Base-by-base conservation (phyloP, 1,140 invertebrate species). In the Hypothenemus hampei region DNA sequence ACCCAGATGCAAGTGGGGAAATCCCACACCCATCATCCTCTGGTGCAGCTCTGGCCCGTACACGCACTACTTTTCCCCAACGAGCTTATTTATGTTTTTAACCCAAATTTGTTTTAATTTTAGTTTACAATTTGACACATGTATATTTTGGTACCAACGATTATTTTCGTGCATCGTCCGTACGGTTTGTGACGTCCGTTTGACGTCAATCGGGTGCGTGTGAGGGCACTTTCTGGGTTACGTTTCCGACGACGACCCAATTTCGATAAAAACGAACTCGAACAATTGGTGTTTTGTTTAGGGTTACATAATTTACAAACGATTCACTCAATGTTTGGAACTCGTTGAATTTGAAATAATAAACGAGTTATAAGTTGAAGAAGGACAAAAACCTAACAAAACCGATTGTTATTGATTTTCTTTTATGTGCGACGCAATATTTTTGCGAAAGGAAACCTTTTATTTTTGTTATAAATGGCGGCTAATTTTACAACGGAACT, bases 91-190 rank as follows among this genome's bases (percentile, higher is more conserved):
- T 37, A 37, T 21, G 29, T 31, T 4, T 36, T 23, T 48, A 48
- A 48, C 45, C 45, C 20, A 33, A 22, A 48, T 48, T 48, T 48
- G 45, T 20, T 48, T 48, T 48, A 48, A 48, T 48, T 48, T 35
- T 48, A 48, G 45, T 48, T 48, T 48, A 36, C 45, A 33, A 48
- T 48, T 48, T 48, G 45, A 48, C 45, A 48, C 45, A 35, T 36
- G 45, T 48, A 48, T 48, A 48, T 48, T 48, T 36, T 48, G 45
- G 45, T 48, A 19, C 45, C 22, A 16, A 29, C 21, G 24, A 10
- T 45, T 45, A 48, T 48, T 48, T 48, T 48, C 45, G 45, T 48
- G 29, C 45, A 31, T 20, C 40, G 16, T 15, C 16, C 16, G 15
- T 43, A 20, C 40, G 15, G 22, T 43, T 20, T 11, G 11, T 15